A percentile compares a stretch with the other conserved stretches of the same genome.
Evolutionary conservation across 2,888 invertebrate species (phyloP).

Genomic region (Lucinisca nassula): DNA sequence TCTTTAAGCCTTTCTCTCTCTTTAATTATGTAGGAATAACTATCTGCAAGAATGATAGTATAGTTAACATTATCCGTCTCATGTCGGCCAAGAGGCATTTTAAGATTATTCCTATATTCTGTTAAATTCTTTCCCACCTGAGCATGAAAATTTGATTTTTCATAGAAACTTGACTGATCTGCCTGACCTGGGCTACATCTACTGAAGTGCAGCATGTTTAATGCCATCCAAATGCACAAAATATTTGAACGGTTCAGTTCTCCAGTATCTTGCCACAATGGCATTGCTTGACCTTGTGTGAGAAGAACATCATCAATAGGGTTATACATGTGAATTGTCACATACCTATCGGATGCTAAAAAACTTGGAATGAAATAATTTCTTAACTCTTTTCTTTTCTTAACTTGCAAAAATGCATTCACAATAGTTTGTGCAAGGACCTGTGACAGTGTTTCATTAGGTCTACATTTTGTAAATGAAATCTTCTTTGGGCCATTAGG

Average conservation of each 20-base stretch:
- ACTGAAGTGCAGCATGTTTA: background rate
- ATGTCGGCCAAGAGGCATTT: no score
- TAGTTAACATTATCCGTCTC: no score
- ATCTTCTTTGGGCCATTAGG: background rate
- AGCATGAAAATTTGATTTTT: no score
- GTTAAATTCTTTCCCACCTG: no score
- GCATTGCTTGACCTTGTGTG: background rate
- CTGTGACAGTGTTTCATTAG: background rate
- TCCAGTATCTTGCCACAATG: background rate
- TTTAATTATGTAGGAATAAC: no score
- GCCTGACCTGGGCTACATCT: no score
- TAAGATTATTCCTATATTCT: no score
- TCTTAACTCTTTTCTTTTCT: background rate
- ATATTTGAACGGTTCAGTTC: background rate
- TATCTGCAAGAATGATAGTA: no score
- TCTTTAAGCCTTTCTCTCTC: no score
- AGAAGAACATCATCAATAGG: background rate
- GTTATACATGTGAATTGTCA: slow-evolving; percentile 1
- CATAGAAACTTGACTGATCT: no score
- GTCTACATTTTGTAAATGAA: background rate
- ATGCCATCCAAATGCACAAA: background rate
- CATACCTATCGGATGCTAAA: background rate
- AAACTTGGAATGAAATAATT: background rate
- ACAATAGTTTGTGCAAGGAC: background rate
- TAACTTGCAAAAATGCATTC: background rate